Evolutionary conservation across 2,797 vertebrate species (phyloP).

Genomic region (Prunella strophiata): DNA sequence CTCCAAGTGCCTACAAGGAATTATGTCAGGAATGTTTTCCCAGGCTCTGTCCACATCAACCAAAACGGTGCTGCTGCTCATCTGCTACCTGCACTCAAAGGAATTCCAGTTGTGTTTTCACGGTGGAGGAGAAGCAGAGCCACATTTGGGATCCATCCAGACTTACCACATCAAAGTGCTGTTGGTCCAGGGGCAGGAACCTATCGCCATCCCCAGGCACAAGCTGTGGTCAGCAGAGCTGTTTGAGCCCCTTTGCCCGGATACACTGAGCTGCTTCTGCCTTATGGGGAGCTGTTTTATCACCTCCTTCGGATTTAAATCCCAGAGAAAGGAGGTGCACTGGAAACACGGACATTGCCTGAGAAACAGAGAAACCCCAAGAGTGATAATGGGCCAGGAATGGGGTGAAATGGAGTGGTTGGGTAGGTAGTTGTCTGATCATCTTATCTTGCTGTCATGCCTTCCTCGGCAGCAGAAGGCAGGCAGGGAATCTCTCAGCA

Average conservation of each 20-base stretch:
- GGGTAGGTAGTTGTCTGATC: neutral
- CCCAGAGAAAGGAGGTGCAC: slow-evolving; percentile 75
- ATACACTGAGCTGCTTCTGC: slow-evolving; percentile 78
- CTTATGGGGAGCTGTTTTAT: slow-evolving; percentile 74
- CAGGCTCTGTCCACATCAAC: neutral
- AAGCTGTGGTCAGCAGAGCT: slow-evolving; percentile 81
- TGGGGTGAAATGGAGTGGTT: neutral
- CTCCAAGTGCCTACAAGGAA: neutral
- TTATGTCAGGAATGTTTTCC: neutral
- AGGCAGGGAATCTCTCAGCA: neutral
- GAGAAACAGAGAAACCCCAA: neutral
- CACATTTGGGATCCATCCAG: neutral
- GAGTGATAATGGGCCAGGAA: neutral
- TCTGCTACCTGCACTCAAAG: neutral
- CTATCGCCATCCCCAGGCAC: slow-evolving; percentile 63
- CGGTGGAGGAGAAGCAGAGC: neutral
- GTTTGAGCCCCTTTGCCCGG: slow-evolving; percentile 79
- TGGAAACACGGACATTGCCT: slow-evolving; percentile 76
- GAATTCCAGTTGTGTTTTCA: neutral
- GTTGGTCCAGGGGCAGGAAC: slow-evolving; percentile 73
- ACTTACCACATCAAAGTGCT: slow-evolving; percentile 84
- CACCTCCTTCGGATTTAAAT: slow-evolving; percentile 72
- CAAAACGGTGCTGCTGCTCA: neutral
- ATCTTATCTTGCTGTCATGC: neutral
- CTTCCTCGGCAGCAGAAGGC: neutral